Evolutionary conservation across 1,140 invertebrate species (phyloP).

Genomic region (Pseudomyrmex dendroicus): DNA sequence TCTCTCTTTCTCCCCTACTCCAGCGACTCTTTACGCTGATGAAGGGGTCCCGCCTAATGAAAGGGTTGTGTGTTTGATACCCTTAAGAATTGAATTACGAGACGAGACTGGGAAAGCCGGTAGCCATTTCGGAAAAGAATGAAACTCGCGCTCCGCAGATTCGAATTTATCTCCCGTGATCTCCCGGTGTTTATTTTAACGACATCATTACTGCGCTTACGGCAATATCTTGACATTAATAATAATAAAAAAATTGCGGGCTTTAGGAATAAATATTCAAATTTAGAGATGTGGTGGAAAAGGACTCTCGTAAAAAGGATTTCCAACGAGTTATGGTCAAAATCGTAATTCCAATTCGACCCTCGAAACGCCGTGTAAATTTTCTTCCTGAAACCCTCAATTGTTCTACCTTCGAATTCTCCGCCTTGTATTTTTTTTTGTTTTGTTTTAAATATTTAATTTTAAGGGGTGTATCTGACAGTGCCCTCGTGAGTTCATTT

Average conservation of each 20-base stretch:
- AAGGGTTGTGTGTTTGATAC: constrained; percentile 83
- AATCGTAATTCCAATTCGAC: neutral
- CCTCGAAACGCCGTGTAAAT: too few species aligned
- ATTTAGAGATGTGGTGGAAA: neutral
- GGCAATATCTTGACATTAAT: constrained; percentile 19
- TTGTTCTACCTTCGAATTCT: too few species aligned
- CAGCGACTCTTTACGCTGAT: constrained; percentile 76
- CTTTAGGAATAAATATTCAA: constrained; percentile 14
- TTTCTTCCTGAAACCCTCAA: too few species aligned
- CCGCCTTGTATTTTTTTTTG: too few species aligned
- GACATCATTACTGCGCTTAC: constrained; percentile 44
- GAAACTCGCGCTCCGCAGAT: constrained; percentile 27
- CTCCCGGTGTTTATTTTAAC: constrained; percentile 62
- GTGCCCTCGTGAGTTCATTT: too few species aligned
- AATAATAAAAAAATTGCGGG: constrained; percentile 16
- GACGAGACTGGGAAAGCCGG: constrained; percentile 67
- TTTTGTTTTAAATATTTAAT: too few species aligned
- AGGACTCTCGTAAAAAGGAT: neutral
- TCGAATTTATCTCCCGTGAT: constrained; percentile 70
- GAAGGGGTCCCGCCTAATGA: constrained; percentile 79
- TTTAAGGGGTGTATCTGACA: too few species aligned
- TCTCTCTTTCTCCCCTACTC: constrained; percentile 4
- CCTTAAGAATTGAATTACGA: constrained; percentile 82
- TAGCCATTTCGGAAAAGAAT: constrained; percentile 74
- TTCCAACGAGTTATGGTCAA: neutral